Evolutionary conservation across 2,113 vertebrate genomes (phyloP).

Genomic region (Hypocryptadius cinnamomeus): DNA sequence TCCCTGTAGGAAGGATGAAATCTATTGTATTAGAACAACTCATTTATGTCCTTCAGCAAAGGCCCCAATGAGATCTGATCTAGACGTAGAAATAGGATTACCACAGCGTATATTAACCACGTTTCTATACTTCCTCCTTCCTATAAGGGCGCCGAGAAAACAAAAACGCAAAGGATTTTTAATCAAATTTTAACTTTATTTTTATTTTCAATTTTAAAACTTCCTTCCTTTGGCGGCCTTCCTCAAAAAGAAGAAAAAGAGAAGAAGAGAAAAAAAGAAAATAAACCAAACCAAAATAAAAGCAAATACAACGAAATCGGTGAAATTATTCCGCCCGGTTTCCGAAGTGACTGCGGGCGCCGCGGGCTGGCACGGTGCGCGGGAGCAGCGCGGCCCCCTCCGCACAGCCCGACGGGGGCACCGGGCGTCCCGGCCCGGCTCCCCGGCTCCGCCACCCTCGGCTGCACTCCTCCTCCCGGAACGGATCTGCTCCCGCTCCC

Average conservation of each 20-base stretch:
- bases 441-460: not conserved
- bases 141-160: not conserved
- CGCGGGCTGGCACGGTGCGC: not conserved
- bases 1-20: constrained; percentile 78
- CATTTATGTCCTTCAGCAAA: constrained; percentile 81
- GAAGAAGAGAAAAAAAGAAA: too few species aligned
- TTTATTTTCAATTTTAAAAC: not conserved
- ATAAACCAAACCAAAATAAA: not conserved
- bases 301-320: not conserved
- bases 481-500: not conserved
- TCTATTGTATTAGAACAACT: constrained; percentile 82
- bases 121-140: constrained; percentile 42
- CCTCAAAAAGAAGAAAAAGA: not conserved
- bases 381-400: not conserved
- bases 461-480: not conserved
- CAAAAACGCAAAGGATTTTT: not conserved
- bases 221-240: not conserved
- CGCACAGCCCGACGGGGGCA: not conserved
- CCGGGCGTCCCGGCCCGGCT: not conserved
- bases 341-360: not conserved
- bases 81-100: constrained; percentile 79
- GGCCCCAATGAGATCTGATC: constrained; percentile 78
- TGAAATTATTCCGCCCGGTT: not conserved
- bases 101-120: constrained; percentile 67
- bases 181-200: not conserved